Evolutionary conservation across 2,888 invertebrate species (phyloP).

Genomic region (Brachypalpus laphriformis): DNA sequence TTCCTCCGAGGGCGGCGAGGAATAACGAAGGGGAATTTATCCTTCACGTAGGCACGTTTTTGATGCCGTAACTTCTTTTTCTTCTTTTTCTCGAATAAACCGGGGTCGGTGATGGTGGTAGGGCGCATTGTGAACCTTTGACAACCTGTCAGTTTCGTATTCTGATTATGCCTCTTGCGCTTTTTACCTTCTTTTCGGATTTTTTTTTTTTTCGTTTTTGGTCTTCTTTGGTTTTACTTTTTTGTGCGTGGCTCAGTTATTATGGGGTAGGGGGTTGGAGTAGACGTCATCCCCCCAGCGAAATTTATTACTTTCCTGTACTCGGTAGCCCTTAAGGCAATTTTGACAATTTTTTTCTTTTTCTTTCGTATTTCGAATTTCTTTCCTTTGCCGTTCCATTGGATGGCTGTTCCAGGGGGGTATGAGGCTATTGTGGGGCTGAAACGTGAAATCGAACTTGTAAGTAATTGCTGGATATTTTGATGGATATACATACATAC

Average conservation of each 20-base stretch:
- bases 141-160: constrained; percentile 73
- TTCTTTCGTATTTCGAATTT: neutral
- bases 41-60: constrained; percentile 54
- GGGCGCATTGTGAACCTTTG: constrained; percentile 61
- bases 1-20: neutral
- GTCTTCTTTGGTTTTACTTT: neutral
- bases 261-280: neutral
- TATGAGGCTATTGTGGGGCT: neutral
- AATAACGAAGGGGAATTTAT: constrained; percentile 34
- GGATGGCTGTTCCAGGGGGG: neutral
- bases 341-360: constrained; percentile 45
- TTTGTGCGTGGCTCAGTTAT: constrained; percentile 25
- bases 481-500: constrained; percentile 17
- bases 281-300: neutral
- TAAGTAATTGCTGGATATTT: constrained; percentile 53
- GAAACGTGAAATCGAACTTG: constrained; percentile 45
- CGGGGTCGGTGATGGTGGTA: constrained; percentile 1
- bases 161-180: constrained; percentile 67
- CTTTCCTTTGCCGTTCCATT: neutral
- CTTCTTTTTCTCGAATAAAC: neutral
- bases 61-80: constrained; percentile 33
- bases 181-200: constrained; percentile 33
- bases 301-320: constrained; percentile 53
- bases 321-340: constrained; percentile 46
- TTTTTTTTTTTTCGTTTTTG: neutral